Conservation (phyloP, 2,888 invertebrate species). For the Polydrusus tereticollis region DNA sequence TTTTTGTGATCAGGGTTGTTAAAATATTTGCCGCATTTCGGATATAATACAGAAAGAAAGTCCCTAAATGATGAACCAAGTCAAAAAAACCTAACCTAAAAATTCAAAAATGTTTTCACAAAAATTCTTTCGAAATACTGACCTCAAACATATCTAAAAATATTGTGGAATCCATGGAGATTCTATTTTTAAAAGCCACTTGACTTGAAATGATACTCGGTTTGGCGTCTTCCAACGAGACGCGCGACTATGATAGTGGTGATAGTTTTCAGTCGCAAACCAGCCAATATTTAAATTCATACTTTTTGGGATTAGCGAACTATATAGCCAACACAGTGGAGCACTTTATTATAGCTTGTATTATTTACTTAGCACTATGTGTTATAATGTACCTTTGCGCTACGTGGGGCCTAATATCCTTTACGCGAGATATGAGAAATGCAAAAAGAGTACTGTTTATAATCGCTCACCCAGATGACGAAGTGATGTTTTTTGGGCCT, state of each 20-base stretch:
- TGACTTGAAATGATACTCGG: constrained; percentile 63
- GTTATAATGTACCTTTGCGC: constrained; percentile 66
- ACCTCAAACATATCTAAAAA: constrained; percentile 45
- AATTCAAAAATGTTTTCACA: constrained; percentile 25
- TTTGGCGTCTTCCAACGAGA: constrained; percentile 56
- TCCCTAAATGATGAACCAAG: background rate
- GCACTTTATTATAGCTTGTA: constrained; percentile 68
- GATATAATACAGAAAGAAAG: background rate
- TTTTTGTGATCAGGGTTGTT: background rate
- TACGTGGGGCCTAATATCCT: constrained; percentile 67
- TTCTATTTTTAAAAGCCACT: constrained; percentile 58
- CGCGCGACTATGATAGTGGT: constrained; percentile 34
- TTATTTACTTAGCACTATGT: constrained; percentile 71
- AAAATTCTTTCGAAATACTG: constrained; percentile 25
- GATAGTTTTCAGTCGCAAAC: constrained; percentile 15
- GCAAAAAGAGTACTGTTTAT: constrained; percentile 81
- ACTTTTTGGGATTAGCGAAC: constrained; percentile 40
- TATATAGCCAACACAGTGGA: constrained; percentile 72
- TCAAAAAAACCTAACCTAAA: constrained; percentile 10
- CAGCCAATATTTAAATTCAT: constrained; percentile 2
- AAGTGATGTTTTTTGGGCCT: constrained; percentile 99
- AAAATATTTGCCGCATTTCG: background rate
- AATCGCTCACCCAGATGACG: constrained; percentile 98
- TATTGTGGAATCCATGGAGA: constrained; percentile 54
- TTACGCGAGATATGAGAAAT: constrained; percentile 69